Evolutionary conservation across 92 coral and sea anemone species (phyloP), one percentile per base, ranked within the genome.

Genomic region (Bergia sp.): DNA sequence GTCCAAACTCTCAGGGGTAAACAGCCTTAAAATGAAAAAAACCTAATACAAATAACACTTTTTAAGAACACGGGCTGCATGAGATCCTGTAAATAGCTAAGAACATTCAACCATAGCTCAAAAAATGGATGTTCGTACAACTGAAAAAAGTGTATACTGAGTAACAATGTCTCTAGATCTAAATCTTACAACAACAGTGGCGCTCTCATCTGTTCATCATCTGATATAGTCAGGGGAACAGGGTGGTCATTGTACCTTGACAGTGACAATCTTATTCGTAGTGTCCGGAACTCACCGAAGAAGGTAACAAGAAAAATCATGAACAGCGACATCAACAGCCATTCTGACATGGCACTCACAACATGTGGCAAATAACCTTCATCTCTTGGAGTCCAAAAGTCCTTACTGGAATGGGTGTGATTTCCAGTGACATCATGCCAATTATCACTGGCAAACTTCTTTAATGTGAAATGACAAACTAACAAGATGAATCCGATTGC

Each of bases 251-350:
- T 89, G 40, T 86, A 88, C 15, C 97, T 91, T 5, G 96, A 92
- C 58, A 97, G 90, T 20, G 93, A 91, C 42, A 97, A 38, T 85
- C 92, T 93, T 87, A 97, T 88, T 84, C 91, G 93, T 13, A 92
- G 88, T 82, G 91, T 88, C 58, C 93, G 89, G 66, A 97, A 97
- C 93, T 97, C 99, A 23, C 98, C 96, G 73, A 91, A 88, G 88
- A 91, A 97, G 1, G 98, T 95, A 36, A 88, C 85, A 85, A 95
- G 76, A 86, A 93, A 94, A 15, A 92, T 37, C 75, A 97, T 80
- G 79, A 97, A 83, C 39, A 73, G 71, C 38, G 91, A 72, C 66
- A 97, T 92, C 86, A 91, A 85, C 39, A 97, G 90, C 98, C 99
- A 97, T 80, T 97, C 98, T 55, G 96, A 86, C 0, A 91, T 88